phyloP scores from a whole-genome alignment of 2,113 vertebrate species.

The Eleginops maclovinus region DNA sequence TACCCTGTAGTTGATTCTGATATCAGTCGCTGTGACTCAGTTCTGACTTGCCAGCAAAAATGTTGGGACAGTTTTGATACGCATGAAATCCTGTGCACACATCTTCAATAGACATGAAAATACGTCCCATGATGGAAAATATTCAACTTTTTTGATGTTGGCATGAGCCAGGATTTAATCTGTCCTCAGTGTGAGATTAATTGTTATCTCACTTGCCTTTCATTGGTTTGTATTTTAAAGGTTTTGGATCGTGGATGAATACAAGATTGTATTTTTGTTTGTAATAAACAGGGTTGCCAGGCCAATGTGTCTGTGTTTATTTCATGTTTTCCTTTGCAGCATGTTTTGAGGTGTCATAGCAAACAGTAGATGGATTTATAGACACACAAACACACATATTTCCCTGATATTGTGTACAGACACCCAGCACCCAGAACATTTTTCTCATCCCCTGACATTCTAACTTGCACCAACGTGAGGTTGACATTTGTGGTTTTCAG shows the following conservation, averaged over 20 bases:
- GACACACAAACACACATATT: neutral
- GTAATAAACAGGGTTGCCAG: slow-evolving; percentile 53
- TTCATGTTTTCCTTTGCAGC: slow-evolving; percentile 17
- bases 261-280: slow-evolving; percentile 25
- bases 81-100: slow-evolving; percentile 47
- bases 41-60: slow-evolving; percentile 49
- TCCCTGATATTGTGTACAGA: neutral
- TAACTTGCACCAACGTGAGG: neutral
- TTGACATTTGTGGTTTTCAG: neutral
- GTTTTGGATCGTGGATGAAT: neutral
- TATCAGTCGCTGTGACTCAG: slow-evolving; percentile 30
- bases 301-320: slow-evolving; percentile 27
- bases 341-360: slow-evolving; percentile 8
- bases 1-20: slow-evolving; percentile 53
- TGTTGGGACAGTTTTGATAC: slow-evolving; percentile 61
- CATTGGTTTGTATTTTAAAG: slow-evolving; percentile 24
- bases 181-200: neutral
- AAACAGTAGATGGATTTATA: slow-evolving; percentile 5
- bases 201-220: slow-evolving; percentile 21
- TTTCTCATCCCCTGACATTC: neutral
- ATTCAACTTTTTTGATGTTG: slow-evolving; percentile 51
- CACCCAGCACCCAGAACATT: neutral
- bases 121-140: slow-evolving; percentile 11
- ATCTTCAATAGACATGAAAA: slow-evolving; percentile 61
- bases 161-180: slow-evolving; percentile 48